Evolutionary conservation across 2,113 vertebrate genomes (phyloP).

Genomic region (Eudyptes chrysolophus): DNA sequence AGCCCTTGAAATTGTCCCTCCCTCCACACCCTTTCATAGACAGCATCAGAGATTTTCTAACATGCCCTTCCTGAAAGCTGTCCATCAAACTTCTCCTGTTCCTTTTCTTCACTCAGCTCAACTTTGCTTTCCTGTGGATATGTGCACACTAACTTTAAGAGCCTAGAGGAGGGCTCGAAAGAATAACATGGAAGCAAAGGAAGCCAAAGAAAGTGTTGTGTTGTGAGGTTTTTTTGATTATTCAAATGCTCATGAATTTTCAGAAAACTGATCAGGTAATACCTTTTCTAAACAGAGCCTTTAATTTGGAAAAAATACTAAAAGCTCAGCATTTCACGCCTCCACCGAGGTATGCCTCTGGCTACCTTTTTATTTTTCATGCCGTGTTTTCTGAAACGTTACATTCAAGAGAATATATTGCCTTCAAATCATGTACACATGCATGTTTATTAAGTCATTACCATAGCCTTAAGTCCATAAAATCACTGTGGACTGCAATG

Average conservation of each 20-base stretch:
- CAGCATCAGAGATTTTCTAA: background rate
- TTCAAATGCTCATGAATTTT: background rate
- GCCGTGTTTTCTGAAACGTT: constrained; percentile 39
- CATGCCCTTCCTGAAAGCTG: background rate
- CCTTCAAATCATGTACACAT: constrained; percentile 62
- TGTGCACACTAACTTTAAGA: background rate
- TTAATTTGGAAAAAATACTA: constrained; percentile 58
- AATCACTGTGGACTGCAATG: constrained; percentile 58
- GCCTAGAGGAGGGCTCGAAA: background rate
- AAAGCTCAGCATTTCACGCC: constrained; percentile 54
- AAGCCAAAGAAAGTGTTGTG: background rate
- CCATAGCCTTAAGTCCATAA: constrained; percentile 63
- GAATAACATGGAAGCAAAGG: background rate
- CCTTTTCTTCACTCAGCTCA: background rate
- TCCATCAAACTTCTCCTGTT: background rate
- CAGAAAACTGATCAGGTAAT: constrained; percentile 53
- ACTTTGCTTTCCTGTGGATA: background rate
- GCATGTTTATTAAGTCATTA: constrained; percentile 67
- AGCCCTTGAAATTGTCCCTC: background rate
- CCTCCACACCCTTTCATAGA: background rate
- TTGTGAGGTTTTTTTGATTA: background rate
- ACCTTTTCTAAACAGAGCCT: constrained; percentile 35
- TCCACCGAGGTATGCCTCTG: constrained; percentile 43
- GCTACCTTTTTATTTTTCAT: constrained; percentile 61
- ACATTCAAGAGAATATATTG: constrained; percentile 58